phyloP scores from a whole-genome alignment of 2,113 vertebrate species.

The Podiceps cristatus region DNA sequence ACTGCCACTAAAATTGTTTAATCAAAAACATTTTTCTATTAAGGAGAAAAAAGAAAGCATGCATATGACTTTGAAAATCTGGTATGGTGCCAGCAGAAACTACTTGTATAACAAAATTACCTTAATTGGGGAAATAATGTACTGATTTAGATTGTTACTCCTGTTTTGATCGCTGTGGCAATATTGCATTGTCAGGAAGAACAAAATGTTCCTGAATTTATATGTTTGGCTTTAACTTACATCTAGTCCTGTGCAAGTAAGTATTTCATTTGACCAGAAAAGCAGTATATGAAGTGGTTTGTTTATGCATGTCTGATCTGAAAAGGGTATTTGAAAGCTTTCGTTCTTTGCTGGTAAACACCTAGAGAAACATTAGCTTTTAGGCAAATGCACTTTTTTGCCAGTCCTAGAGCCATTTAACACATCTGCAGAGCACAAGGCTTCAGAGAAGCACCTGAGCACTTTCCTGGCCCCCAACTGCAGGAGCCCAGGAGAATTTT shows the following conservation, averaged over 20 bases:
- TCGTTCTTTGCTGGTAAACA: neutral
- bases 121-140: constrained; percentile 8
- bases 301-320: constrained; percentile 14
- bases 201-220: constrained; percentile 45
- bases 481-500: neutral
- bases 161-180: neutral
- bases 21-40: neutral
- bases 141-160: constrained; percentile 16
- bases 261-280: constrained; percentile 28
- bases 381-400: neutral
- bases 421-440: neutral
- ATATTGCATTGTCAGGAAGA: neutral
- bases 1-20: neutral
- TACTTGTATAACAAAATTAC: neutral
- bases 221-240: constrained; percentile 17
- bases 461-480: neutral
- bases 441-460: neutral
- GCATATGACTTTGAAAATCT: neutral
- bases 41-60: neutral
- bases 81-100: neutral
- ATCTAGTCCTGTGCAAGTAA: neutral
- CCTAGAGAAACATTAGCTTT: neutral
- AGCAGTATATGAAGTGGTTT: constrained; percentile 26
- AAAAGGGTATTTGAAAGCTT: neutral
- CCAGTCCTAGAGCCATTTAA: neutral